phyloP scores from a whole-genome alignment of 2,113 vertebrate species.

The Rhipidura dahli region DNA sequence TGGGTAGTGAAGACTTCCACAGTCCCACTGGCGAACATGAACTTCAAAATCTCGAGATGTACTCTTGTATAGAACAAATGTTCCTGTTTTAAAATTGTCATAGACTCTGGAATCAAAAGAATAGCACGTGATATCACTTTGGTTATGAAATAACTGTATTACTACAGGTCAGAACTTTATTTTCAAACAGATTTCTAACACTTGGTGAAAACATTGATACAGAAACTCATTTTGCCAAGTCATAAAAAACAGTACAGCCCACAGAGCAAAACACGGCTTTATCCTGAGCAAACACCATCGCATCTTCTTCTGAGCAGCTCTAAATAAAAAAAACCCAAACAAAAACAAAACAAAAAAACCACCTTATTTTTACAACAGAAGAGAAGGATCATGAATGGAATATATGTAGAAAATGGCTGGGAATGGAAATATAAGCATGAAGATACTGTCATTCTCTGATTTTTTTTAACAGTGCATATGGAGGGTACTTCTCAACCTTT shows the following conservation, averaged over 20 bases:
- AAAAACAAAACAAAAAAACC: not conserved
- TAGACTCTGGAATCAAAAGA: constrained; percentile 75
- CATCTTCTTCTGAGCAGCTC: not conserved
- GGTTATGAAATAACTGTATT: not conserved
- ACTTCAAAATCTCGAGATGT: constrained; percentile 81
- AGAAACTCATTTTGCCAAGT: not conserved
- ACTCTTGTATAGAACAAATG: constrained; percentile 87
- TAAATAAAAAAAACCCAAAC: not conserved
- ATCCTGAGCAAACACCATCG: not conserved
- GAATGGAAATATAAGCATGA: not conserved
- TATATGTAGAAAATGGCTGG: not conserved
- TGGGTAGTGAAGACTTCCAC: constrained; percentile 78
- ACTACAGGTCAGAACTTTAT: not conserved
- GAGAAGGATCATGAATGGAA: not conserved
- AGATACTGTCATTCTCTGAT: not conserved
- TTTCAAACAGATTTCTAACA: not conserved
- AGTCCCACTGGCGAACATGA: constrained; percentile 89
- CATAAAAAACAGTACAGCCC: not conserved
- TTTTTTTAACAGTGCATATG: not conserved
- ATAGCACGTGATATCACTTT: not conserved
- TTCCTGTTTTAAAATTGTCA: constrained; percentile 87
- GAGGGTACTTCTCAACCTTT: not conserved
- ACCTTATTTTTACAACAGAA: not conserved
- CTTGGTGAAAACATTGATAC: not conserved
- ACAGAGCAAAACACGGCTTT: not conserved